Evolutionary conservation across 2,888 invertebrate species (phyloP), one percentile per base, ranked within the genome.

Genomic region (Neuroscelio doddi): DNA sequence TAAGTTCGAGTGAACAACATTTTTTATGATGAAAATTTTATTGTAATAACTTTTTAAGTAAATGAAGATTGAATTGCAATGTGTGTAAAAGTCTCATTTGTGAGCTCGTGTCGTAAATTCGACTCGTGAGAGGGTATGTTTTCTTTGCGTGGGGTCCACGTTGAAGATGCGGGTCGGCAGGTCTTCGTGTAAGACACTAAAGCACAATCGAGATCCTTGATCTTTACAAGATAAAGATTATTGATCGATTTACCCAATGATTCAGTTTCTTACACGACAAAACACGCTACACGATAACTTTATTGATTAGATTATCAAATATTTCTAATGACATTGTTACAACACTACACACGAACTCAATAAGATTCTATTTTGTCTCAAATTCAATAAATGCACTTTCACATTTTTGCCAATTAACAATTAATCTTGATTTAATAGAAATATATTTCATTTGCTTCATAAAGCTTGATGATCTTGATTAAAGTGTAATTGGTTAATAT

Each of bases 81-180:
- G n/a, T n/a, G n/a, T n/a, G n/a, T n/a, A n/a, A 30, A 30, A 30
- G 30, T 30, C 26, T 26, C 24, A 61, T 36, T 58, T 57, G 57
- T 57, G 52, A 57, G 44, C 49, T 51, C 29, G 45, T 44, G 59
- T 73, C 64, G 71, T 74, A 72, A 74, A 75, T 75, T 64, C 62
- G 71, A 57, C 70, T 76, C 76, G 73, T 80, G 79, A 73, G 74
- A 80, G 74, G 77, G 66, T 71, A 57, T 51, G 71, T 59, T 69
- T 71, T 68, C 71, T 72, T 77, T 73, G 75, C 77, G 81, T 80
- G 81, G 79, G 81, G 81, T 80, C 81, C 52, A 30, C 39, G 50
- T 34, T 51, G 44, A 69, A 74, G 77, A 81, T 70, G 71, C 72
- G 74, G 77, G 77, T 80, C 73, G 68, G 46, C 41, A 62, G 53